These are phyloP conservation scores for Ascidia mentula DNA, from an alignment of 23 tunicate genomes.

Conservation along the genomic window DNA sequence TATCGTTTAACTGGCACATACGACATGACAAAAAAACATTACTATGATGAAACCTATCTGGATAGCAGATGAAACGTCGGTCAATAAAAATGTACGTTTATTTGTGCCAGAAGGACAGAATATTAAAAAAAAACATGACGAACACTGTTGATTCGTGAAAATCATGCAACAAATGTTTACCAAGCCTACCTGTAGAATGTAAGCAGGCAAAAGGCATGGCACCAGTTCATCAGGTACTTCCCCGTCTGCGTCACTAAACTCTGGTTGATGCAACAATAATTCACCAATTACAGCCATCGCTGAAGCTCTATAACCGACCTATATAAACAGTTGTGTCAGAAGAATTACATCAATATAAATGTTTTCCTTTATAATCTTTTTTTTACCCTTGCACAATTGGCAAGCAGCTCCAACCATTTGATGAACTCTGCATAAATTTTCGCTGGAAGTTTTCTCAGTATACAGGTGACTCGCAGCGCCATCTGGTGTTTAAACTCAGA, in stretches of 20 bases:
- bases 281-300: conserved; percentile 40
- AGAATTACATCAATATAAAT: neutral
- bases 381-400: conserved; percentile 36
- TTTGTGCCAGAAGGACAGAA: no score
- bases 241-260: neutral
- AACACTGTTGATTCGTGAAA: no score
- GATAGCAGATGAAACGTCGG: no score
- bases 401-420: conserved; percentile 41
- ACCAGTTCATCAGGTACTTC: conserved; percentile 7
- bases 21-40: no score
- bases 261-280: conserved; percentile 22
- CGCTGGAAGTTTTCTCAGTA: conserved; percentile 46
- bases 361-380: neutral
- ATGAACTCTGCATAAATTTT: conserved; percentile 57
- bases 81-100: no score
- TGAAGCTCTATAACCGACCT: conserved; percentile 31
- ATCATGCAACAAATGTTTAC: no score
- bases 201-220: conserved; percentile 8
- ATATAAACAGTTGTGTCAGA: neutral
- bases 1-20: no score
- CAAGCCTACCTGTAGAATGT: conserved; percentile 24
- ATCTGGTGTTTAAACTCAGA: conserved; percentile 54
- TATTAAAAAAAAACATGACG: no score
- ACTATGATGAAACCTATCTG: no score
- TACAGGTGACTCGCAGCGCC: conserved; percentile 18